phyloP scores from a whole-genome alignment of 2,113 vertebrate genomes.

The Heterocephalus glaber region DNA sequence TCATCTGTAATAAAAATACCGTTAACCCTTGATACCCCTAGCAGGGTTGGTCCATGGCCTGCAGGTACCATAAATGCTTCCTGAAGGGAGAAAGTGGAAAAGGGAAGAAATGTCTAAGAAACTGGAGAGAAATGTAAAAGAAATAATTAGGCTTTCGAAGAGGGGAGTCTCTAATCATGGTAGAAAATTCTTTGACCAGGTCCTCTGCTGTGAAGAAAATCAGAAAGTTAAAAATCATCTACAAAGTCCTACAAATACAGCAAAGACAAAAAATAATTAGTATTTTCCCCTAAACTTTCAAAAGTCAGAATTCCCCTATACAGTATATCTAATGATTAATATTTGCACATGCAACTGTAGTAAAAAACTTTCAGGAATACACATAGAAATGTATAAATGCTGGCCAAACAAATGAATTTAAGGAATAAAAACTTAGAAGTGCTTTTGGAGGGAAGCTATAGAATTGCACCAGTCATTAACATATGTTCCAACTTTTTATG shows the following conservation, averaged over 20 bases:
- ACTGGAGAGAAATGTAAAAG: neutral
- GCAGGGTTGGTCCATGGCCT: neutral
- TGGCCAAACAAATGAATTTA: neutral
- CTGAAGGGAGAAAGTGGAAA: neutral
- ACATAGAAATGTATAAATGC: neutral
- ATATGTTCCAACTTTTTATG: neutral
- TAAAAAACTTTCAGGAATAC: neutral
- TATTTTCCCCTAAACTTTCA: neutral
- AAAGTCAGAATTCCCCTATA: neutral
- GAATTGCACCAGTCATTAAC: neutral
- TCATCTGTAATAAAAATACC: conserved; percentile 65
- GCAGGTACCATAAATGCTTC: neutral
- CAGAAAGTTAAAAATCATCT: neutral
- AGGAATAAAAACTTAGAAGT: neutral
- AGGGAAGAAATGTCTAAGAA: neutral
- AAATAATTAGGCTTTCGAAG: neutral
- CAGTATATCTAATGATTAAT: neutral
- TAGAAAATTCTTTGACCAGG: neutral
- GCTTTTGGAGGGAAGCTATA: neutral
- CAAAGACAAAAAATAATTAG: neutral
- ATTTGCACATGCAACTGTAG: neutral
- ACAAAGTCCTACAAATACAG: neutral
- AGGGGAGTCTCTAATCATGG: neutral
- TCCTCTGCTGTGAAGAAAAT: neutral
- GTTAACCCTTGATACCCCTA: conserved; percentile 70